Base-by-base conservation (phyloP, 1,140 invertebrate genomes). In the Maniola jurtina region DNA sequence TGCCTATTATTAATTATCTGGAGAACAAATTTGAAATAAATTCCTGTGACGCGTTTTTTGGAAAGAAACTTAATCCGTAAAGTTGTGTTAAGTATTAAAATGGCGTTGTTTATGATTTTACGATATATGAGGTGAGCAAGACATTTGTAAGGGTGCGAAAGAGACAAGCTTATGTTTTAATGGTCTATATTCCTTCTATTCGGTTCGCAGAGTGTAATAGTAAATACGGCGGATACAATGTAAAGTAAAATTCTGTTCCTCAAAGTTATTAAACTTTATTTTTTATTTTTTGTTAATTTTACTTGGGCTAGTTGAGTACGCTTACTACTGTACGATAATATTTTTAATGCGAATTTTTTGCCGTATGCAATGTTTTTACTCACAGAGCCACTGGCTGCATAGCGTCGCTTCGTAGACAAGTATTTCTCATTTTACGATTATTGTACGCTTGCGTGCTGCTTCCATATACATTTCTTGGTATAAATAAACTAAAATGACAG, bases 271-370 rank as follows among this genome's bases (percentile, higher is more conserved):
- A 80, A 73, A 66, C 73, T 83, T 74, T 76, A 66, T 75, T 79
- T 80, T 79, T 75, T 76, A 75, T 75, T 79, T 68, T 80, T 81
- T 76, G 71, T 79, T 81, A 80, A 16, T 10, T 79, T 68, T 7
- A 55, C 76, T 72, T 66, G 73, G 81, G 77, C 80, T 86, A 83
- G 78, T 77, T 81, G 78, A 82, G 81, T 86, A 88, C 87, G 87
- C 87, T 88, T 88, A 88, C 80, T 84, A 86, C 73, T 85, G 84
- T 89, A 89, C 76, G 75, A 82, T 81, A 83, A 48, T 16, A 16
- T 16, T 80, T 80, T 83, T 77, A 71, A 68, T 54, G 65, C 72
- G 70, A 66, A 70, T 73, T 71, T 72, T 66, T 78, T 76, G 76
- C 69, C 68, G 71, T 83, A 77, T 73, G 76, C 70, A 65, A 77